Conservation (phyloP, 2,888 invertebrate genomes). For the Xanthorhoe spadicearia region DNA sequence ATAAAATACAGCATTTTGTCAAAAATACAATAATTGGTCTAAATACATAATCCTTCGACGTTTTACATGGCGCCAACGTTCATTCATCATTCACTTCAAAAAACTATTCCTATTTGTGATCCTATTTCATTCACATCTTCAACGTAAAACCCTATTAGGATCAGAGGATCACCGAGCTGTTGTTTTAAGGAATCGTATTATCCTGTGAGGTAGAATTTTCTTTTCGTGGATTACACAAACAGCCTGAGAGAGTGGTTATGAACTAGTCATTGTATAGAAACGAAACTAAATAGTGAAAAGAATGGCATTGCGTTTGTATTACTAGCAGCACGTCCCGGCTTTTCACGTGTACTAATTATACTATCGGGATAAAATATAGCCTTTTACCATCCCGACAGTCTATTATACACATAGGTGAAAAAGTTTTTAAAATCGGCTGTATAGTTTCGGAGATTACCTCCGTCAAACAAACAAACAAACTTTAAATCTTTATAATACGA, state of each 20-base stretch:
- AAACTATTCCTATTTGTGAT: not conserved
- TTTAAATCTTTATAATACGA: too few species aligned
- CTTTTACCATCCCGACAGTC: too few species aligned
- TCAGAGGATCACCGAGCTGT: slow-evolving; percentile 18
- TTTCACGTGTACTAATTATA: too few species aligned
- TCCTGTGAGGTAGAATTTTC: slow-evolving; percentile 18
- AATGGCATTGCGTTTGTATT: not conserved
- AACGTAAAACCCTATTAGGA: not conserved
- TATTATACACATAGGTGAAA: too few species aligned
- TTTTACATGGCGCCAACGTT: too few species aligned
- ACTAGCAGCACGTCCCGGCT: too few species aligned
- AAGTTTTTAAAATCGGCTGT: too few species aligned
- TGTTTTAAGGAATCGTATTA: slow-evolving; percentile 33
- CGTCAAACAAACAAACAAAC: too few species aligned
- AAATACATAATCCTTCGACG: not conserved
- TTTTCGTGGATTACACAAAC: slow-evolving; percentile 8
- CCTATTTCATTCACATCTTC: not conserved
- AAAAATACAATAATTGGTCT: not conserved
- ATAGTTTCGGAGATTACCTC: too few species aligned
- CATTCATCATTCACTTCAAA: not conserved
- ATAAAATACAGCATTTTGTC: not conserved
- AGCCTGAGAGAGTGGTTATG: not conserved
- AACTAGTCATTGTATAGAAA: not conserved
- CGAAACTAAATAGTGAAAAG: not conserved
- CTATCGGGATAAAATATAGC: too few species aligned